Conservation (phyloP, 1,140 invertebrate species). For the Solen grandis region DNA sequence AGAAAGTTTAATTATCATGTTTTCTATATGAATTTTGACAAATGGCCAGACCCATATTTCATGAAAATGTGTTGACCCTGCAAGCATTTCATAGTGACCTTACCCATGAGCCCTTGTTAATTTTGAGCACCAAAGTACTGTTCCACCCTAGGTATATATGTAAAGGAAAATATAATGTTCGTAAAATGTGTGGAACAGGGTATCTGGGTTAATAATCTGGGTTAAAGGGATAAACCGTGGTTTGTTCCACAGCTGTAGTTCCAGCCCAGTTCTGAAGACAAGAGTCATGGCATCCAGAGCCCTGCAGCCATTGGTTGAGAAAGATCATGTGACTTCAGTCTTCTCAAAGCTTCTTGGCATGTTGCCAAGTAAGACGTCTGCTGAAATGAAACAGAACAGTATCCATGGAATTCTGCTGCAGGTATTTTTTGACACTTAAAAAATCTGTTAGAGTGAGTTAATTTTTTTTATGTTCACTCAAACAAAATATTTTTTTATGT, state of each 20-base stretch:
- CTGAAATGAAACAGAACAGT: conserved; percentile 80
- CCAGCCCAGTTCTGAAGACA: conserved; percentile 84
- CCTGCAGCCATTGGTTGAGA: conserved; percentile 84
- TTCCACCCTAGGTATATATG: no score
- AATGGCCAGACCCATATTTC: no score
- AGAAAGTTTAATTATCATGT: no score
- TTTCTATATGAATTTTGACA: no score
- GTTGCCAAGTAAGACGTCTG: conserved; percentile 62
- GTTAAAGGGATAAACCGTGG: no score
- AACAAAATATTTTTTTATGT: neutral
- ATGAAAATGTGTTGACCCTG: no score
- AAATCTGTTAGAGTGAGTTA: neutral
- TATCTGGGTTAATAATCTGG: no score
- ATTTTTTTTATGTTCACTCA: neutral
- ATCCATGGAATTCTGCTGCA: conserved; percentile 83
- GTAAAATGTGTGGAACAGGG: no score
- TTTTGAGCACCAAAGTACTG: no score
- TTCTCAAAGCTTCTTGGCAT: conserved; percentile 64
- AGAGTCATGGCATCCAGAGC: conserved; percentile 86
- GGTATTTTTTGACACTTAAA: conserved; percentile 75
- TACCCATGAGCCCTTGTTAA: no score
- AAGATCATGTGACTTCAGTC: conserved; percentile 72
- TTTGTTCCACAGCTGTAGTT: conserved; percentile 68
- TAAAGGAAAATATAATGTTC: no score
- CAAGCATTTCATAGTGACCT: no score